These are phyloP conservation scores for Erannis defoliaria DNA, from an alignment of 2,888 invertebrate species.

Conservation along the genomic window DNA sequence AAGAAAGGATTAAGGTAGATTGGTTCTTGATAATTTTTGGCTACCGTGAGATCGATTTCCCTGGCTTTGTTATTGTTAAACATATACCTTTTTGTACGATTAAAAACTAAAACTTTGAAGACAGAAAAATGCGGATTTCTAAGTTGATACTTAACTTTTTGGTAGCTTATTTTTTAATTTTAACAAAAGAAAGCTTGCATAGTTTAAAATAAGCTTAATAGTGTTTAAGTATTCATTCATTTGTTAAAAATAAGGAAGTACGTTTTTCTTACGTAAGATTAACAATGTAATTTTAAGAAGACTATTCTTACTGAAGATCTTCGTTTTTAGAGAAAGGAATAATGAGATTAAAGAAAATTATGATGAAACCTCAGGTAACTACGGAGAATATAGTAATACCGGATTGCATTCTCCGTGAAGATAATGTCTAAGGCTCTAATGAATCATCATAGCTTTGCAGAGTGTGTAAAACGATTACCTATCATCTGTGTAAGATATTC, in stretches of 20 bases:
- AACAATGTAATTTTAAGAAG: neutral
- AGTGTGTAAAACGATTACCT: too few species aligned
- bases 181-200: neutral
- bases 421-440: too few species aligned
- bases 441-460: too few species aligned
- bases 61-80: neutral
- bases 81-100: neutral
- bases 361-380: neutral
- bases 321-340: neutral
- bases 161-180: neutral
- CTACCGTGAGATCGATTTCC: constrained; percentile 35
- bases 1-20: constrained; percentile 29
- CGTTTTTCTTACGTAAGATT: constrained; percentile 22
- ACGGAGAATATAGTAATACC: constrained; percentile 1
- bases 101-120: neutral
- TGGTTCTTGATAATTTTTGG: constrained; percentile 24
- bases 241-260: neutral
- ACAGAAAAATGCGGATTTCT: neutral
- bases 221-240: neutral
- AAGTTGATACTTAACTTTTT: neutral
- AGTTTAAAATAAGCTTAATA: neutral
- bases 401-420: too few species aligned
- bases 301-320: neutral
- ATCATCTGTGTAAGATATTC: too few species aligned
- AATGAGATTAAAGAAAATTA: neutral